Evolutionary conservation across 2,888 invertebrate genomes (phyloP), one percentile per base, ranked within the genome.

Genomic region (Drosophila anomalata): DNA sequence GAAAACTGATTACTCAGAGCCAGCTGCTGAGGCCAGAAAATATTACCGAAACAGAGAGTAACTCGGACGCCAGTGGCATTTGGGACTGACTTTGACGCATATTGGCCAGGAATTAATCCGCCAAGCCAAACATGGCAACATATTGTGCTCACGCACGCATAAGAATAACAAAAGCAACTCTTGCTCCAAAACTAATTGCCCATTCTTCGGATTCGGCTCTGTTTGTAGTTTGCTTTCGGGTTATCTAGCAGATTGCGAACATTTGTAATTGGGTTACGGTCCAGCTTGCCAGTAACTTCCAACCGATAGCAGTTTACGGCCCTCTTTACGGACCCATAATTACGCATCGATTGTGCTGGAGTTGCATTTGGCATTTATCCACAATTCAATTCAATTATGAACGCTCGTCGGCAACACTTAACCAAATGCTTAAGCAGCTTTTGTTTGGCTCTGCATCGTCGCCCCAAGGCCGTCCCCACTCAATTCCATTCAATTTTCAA

Each of bases 31-130:
- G 24, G 31, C 55, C 36, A 41, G 57, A 57, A 52, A 56, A 70
- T 41, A 60, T 58, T 68, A 68, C 70, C 70, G 46, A 44, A 56
- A 56, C 29, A 33, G 11, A 17, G 47, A 46, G 31, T 65, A 12
- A 5, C 33, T 33, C 12, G 4, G 12, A 5, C 12, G 33, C 33
- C 68, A 65, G 66, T 50, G 39, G 42, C 54, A 73, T 24, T 68
- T 69, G 59, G 46, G 71, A 59, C 58, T 55, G 50, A 70, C 62
- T 76, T 61, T 68, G 73, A 66, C 61, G 73, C 78, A 82, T 85
- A 81, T 87, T 81, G 84, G 84, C 78, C 80, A 61, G 53, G 80
- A 84, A 84, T 88, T 88, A 88, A 76, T 80, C 76, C 48, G 68
- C 59, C 66, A 66, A 73, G 69, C 65, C 75, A 74, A 85, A 76